These are phyloP conservation scores for Stomatorhinus walkeri DNA, from an alignment of 2,797 vertebrate genomes.

Conservation along the genomic window DNA sequence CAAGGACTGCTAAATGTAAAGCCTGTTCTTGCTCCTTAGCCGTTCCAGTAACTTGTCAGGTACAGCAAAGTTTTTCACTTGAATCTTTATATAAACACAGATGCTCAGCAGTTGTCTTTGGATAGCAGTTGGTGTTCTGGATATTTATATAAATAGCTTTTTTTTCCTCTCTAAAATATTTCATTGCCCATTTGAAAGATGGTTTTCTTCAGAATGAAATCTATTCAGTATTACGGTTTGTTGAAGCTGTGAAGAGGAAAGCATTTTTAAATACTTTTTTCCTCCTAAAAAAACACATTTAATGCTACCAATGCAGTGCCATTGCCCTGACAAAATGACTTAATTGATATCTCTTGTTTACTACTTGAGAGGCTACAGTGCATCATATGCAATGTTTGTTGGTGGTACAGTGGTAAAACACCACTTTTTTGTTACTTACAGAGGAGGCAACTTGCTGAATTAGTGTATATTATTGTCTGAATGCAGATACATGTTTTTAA, in stretches of 20 bases:
- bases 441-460: constrained; percentile 31
- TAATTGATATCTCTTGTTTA: constrained; percentile 28
- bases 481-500: constrained; percentile 29
- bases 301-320: constrained; percentile 41
- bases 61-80: constrained; percentile 32
- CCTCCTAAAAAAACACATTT: constrained; percentile 32
- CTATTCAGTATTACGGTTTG: constrained; percentile 44
- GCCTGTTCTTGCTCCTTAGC: constrained; percentile 28
- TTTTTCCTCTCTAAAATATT: constrained; percentile 33
- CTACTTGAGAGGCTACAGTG: constrained; percentile 42
- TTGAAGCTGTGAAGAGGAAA: constrained; percentile 61
- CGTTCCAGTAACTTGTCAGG: constrained; percentile 28
- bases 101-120: constrained; percentile 32
- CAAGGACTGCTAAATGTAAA: constrained; percentile 30
- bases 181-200: constrained; percentile 35
- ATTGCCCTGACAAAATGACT: constrained; percentile 30
- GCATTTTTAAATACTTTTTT: constrained; percentile 36
- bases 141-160: constrained; percentile 31
- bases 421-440: constrained; percentile 28
- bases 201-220: constrained; percentile 30
- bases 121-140: constrained; percentile 32
- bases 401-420: constrained; percentile 26
- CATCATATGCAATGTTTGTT: constrained; percentile 41
- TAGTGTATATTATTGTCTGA: constrained; percentile 28
- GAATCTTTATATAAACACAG: constrained; percentile 28